phyloP scores from a whole-genome alignment of 2,888 invertebrate species.

The Hydrotaea cyrtoneurina region DNA sequence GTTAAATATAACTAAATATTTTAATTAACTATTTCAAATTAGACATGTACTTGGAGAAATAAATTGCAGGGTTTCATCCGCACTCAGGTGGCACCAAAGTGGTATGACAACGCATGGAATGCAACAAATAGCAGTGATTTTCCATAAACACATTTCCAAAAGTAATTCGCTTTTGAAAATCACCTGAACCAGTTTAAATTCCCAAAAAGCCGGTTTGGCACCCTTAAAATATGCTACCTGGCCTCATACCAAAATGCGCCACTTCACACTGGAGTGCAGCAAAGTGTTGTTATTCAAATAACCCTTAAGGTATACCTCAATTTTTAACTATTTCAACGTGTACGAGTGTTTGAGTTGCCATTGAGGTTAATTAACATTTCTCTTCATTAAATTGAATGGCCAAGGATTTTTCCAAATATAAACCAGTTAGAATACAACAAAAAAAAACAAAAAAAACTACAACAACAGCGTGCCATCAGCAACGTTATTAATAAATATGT shows the following conservation, averaged over 20 bases:
- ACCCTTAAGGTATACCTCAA: conserved; percentile 3
- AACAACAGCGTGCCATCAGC: neutral
- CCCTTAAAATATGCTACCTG: neutral
- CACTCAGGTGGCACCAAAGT: too few relatives aligned
- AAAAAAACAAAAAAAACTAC: neutral
- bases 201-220: neutral
- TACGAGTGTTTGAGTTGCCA: neutral
- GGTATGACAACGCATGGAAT: too few relatives aligned
- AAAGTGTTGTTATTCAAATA: conserved; percentile 21
- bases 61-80: neutral
- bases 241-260: neutral
- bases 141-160: too few relatives aligned
- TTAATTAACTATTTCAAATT: conserved; percentile 8
- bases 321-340: conserved; percentile 1
- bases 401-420: conserved; percentile 5
- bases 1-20: neutral
- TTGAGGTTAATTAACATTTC: conserved; percentile 24
- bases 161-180: too few relatives aligned
- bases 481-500: conserved; percentile 30
- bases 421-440: neutral
- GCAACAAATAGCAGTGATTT: too few relatives aligned
- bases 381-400: conserved; percentile 19
- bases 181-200: too few relatives aligned
- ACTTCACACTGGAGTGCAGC: conserved; percentile 9
- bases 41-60: neutral